These are phyloP conservation scores for Caenorhabditis elegans DNA, from an alignment of 1,140 invertebrate genomes.

Conservation along the genomic window DNA sequence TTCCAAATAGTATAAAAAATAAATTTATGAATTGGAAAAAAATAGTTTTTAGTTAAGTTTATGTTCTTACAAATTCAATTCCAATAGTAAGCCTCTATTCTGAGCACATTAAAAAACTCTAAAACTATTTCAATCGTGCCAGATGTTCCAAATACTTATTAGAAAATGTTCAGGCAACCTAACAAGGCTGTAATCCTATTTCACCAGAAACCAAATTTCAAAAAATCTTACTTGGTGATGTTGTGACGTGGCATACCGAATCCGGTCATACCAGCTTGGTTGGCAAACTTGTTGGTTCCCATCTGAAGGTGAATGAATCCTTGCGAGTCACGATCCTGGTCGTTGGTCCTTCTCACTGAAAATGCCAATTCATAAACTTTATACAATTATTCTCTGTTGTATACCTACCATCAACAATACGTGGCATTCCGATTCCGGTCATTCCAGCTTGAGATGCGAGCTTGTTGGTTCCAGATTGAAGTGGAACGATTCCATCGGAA, in stretches of 20 bases:
- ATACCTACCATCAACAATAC: constrained; percentile 63
- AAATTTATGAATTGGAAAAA: too few relatives aligned
- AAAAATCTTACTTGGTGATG: constrained; percentile 61
- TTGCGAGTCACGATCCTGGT: constrained; percentile 65
- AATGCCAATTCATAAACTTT: neutral
- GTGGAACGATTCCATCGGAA: constrained; percentile 66
- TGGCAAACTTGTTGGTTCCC: constrained; percentile 65
- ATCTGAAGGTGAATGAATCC: constrained; percentile 66
- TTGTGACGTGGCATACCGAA: constrained; percentile 66
- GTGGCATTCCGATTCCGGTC: constrained; percentile 66
- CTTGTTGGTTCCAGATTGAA: constrained; percentile 55
- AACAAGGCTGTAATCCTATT: too few relatives aligned
- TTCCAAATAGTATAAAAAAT: too few relatives aligned
- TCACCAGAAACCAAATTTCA: too few relatives aligned
- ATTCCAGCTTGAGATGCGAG: constrained; percentile 57
- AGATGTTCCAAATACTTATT: too few relatives aligned
- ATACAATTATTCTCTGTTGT: neutral
- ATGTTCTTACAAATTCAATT: too few relatives aligned
- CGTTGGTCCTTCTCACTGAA: constrained; percentile 62
- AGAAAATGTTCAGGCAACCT: too few relatives aligned
- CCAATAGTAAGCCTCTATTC: too few relatives aligned
- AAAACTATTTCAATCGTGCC: too few relatives aligned
- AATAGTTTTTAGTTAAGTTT: too few relatives aligned
- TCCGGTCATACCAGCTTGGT: constrained; percentile 65
- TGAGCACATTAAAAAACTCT: too few relatives aligned